Base-by-base conservation (phyloP, 1,140 invertebrate species). In the Zophobas atratus region DNA sequence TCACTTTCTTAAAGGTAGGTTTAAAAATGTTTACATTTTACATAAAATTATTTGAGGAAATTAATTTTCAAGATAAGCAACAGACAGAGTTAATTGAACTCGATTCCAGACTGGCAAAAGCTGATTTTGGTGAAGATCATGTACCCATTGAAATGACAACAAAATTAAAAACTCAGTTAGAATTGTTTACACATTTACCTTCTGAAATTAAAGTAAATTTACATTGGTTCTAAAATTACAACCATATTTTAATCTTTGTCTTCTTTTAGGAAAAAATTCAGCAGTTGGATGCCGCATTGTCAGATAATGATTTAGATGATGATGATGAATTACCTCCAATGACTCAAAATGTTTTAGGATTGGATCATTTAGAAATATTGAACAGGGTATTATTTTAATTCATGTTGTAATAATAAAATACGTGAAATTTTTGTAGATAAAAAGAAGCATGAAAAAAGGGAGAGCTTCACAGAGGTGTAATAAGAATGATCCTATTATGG, bases 341-440 rank as follows among this genome's bases (percentile, higher is more conserved):
- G 93, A 90, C 90, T 32, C 89, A 94, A 60, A 90, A 92, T 87
- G 89, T 94, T 8, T 89, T 93, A 55, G 93, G 92, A 60, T 85
- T 95, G 48, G 88, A 94, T 85, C 92, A 93, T 82, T 82, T 82
- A 0, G 83, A 86, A 60, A 93, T 95, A 32, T 91, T 94, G 89
- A 76, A 82, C 53, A 81, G 79, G 36, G 83, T 86, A 77, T 6
- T 70, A 75, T 32, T 75, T 51, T 32, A 70, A 70, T 39, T 39
- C 1, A 46, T 43, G 0, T 41, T 39, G 63, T 33, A 70, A 5
- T 70, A 39, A 6, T 1, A 1, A 39, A 38, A 43, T 20, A 20
- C 20, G 20, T 20, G 20, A 2, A 51, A 70, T 51, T 1, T 48
- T 77, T 76, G n/a, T 60, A 82, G 80, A 79, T 81, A 53, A 70